These are phyloP conservation scores for Mythimna pallens DNA, from an alignment of 2,888 invertebrate species.

Conservation along the genomic window DNA sequence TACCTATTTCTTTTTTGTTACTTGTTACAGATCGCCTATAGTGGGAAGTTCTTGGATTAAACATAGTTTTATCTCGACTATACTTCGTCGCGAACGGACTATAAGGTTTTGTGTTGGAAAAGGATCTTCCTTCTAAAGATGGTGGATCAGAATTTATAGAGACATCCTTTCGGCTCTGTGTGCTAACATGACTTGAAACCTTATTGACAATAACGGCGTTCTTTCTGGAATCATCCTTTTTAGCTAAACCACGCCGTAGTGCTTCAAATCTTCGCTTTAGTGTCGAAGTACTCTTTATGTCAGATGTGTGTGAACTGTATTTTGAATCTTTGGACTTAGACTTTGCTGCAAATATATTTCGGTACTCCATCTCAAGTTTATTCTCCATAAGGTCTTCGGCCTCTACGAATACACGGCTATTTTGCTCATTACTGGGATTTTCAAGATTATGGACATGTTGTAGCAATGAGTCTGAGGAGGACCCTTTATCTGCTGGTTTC, in stretches of 20 bases:
- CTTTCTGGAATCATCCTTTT: slow-evolving; percentile 74
- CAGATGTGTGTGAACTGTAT: slow-evolving; percentile 61
- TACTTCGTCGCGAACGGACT: slow-evolving; percentile 60
- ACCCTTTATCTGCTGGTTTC: slow-evolving; percentile 56
- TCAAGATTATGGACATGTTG: slow-evolving; percentile 83
- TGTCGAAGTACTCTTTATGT: slow-evolving; percentile 76
- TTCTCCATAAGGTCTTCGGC: slow-evolving; percentile 77
- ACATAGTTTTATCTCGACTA: slow-evolving; percentile 47
- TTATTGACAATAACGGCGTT: slow-evolving; percentile 58
- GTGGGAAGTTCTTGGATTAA: slow-evolving; percentile 51
- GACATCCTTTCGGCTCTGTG: slow-evolving; percentile 75
- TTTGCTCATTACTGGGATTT: slow-evolving; percentile 72
- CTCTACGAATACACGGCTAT: slow-evolving; percentile 65
- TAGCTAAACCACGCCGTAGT: slow-evolving; percentile 73
- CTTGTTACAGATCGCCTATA: slow-evolving; percentile 53
- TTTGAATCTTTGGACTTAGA: slow-evolving; percentile 71
- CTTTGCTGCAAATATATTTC: slow-evolving; percentile 76
- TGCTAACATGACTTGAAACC: slow-evolving; percentile 66
- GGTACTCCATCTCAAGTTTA: slow-evolving; percentile 81
- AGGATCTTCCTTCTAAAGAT: slow-evolving; percentile 79
- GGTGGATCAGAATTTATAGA: slow-evolving; percentile 83
- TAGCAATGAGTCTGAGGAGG: slow-evolving; percentile 81
- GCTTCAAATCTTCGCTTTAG: slow-evolving; percentile 80
- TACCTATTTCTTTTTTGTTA: slow-evolving; percentile 61
- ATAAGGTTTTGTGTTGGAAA: slow-evolving; percentile 73